A percentile compares a stretch with the other conserved stretches of the same genome.
Conservation (phyloP, 2,888 invertebrate genomes). For the Ditula angustiorana region DNA sequence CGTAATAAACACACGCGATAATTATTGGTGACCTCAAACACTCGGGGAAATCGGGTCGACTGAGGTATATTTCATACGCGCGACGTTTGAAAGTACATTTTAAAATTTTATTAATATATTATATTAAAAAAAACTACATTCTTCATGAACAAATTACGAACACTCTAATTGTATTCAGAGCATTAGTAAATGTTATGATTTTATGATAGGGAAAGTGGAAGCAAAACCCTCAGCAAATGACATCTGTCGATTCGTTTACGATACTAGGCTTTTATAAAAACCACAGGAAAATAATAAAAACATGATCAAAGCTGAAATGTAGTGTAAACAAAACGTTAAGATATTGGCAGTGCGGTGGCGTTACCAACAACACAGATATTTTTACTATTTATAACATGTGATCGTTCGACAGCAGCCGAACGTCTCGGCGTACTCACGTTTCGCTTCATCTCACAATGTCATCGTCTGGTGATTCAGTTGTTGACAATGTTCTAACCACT, state of each 20-base stretch:
- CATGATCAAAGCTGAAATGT: conserved; percentile 40
- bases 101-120: conserved; percentile 15
- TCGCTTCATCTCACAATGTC: conserved; percentile 75
- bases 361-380: conserved; percentile 58
- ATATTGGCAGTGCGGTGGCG: conserved; percentile 61
- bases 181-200: conserved; percentile 5
- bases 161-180: conserved; percentile 5
- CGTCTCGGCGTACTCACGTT: conserved; percentile 70
- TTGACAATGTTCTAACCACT: conserved; percentile 13
- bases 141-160: not conserved
- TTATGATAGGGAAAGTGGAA: conserved; percentile 5
- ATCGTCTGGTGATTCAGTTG: conserved; percentile 42
- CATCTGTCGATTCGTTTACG: conserved; percentile 1
- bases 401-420: conserved; percentile 15
- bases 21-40: conserved; percentile 34
- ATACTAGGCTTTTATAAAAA: conserved; percentile 2
- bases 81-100: not conserved
- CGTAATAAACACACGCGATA: conserved; percentile 36
- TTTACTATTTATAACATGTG: conserved; percentile 37
- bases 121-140: too few species aligned
- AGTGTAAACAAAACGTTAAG: conserved; percentile 67
- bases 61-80: conserved; percentile 15
- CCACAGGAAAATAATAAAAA: conserved; percentile 29
- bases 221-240: not conserved
- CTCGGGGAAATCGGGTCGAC: conserved; percentile 21